Base-by-base conservation (phyloP, 2,888 invertebrate species). In the Andricus quercusramuli region DNA sequence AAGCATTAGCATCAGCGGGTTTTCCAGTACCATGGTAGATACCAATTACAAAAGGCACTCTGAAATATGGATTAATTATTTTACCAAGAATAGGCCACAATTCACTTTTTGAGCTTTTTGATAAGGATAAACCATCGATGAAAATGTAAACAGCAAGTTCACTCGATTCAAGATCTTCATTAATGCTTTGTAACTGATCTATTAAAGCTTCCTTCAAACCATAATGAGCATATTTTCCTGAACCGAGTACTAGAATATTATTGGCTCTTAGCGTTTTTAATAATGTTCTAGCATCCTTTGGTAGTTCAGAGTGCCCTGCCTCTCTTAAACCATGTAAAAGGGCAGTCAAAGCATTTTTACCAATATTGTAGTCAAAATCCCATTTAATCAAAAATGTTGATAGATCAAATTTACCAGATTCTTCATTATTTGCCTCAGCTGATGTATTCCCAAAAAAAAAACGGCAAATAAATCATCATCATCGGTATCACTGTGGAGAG, bases 21-120 rank as follows among this genome's bases (percentile, higher is more conserved):
- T 85, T 85, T 22, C 74, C 68, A 77, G 79, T 44, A 13, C 85
- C 82, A 79, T 82, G 74, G 79, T 70, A 84, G 29, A 81, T 78
- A 37, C 83, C 84, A 68, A 84, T 64, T 47, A 83, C 66, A 66
- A 79, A 77, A 47, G 66, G 56, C 20, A 44, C 47, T 3, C 41
- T 68, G 20, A 59, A 66, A n/a, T 44, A 22, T 20, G 56, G 17
- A 44, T 4, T 5, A 25, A 15, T 4, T 17, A 78, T 78, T 78
- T 47, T 41, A n/a, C 22, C 51, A 9, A 84, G 68, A 78, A 83
- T 84, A 13, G 81, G 81, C 83, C 68, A 83, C 59, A 82, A 80
- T 59, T 79, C 47, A 70, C 81, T 83, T n/a, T 77, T 76, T 17
- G 76, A 79, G 59, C 79, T 79, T 76, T 78, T 82, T n/a, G 51